These are phyloP conservation scores for Leptura quadrifasciata DNA, from an alignment of 2,888 invertebrate species.

Conservation along the genomic window DNA sequence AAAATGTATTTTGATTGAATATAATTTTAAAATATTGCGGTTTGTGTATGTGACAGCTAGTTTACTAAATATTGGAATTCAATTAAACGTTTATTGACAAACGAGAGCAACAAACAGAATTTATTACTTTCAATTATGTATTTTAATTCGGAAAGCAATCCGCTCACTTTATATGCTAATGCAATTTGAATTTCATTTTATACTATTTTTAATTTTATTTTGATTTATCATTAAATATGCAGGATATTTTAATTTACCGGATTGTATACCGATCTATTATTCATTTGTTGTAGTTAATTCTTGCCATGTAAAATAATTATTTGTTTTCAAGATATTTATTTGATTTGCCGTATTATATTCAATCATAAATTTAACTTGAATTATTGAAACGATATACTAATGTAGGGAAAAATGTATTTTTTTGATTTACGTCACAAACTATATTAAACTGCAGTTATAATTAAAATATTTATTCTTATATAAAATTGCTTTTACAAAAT, in stretches of 20 bases:
- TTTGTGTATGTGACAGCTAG: conserved; percentile 58
- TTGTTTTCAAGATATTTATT: not conserved
- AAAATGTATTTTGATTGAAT: conserved; percentile 35
- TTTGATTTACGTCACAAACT: too few relatives aligned
- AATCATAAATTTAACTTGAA: not conserved
- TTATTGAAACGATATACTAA: too few relatives aligned
- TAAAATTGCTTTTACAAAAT: too few relatives aligned
- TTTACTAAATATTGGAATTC: conserved; percentile 63
- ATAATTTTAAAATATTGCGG: conserved; percentile 50
- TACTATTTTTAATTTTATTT: conserved; percentile 44
- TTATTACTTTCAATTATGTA: conserved; percentile 64
- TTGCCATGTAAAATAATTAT: not conserved
- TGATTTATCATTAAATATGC: conserved; percentile 45
- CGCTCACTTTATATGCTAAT: conserved; percentile 62
- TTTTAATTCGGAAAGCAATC: conserved; percentile 60
- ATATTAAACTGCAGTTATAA: too few relatives aligned
- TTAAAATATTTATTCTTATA: too few relatives aligned
- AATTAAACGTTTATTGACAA: conserved; percentile 65
- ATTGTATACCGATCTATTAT: not conserved
- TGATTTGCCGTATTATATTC: not conserved
- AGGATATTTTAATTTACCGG: conserved; percentile 27
- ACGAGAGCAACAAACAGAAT: conserved; percentile 62
- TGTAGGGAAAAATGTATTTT: too few relatives aligned
- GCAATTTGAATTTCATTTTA: conserved; percentile 49
- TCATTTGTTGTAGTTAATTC: not conserved